These are phyloP conservation scores for Drosophila arizonae DNA, from an alignment of 1,140 invertebrate species.

Conservation along the genomic window DNA sequence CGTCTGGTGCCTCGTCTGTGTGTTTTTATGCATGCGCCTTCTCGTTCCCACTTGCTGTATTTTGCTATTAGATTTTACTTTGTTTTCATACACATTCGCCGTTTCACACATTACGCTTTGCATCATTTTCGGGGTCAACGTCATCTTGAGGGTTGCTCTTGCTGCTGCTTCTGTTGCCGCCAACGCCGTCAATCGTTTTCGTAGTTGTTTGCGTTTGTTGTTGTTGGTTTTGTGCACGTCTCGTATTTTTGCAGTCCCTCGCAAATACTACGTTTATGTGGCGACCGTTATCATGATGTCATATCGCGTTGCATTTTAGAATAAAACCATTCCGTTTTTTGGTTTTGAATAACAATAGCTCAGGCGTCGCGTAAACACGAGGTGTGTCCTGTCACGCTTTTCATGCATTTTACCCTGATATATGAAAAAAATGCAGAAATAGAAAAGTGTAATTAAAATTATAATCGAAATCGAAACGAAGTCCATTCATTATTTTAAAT, in stretches of 20 bases:
- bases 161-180: conserved; percentile 43
- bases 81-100: conserved; percentile 76
- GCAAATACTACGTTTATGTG: conserved; percentile 40
- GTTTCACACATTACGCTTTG: conserved; percentile 78
- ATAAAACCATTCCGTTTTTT: neutral
- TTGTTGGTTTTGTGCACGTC: conserved; percentile 51
- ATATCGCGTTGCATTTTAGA: conserved; percentile 13
- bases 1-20: conserved; percentile 15
- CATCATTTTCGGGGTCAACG: conserved; percentile 80
- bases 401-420: too few relatives aligned
- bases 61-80: conserved; percentile 74
- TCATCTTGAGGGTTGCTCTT: conserved; percentile 75
- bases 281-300: conserved; percentile 30
- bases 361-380: too few relatives aligned
- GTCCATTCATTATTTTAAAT: too few relatives aligned
- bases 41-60: conserved; percentile 59
- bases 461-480: too few relatives aligned
- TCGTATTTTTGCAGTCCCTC: conserved; percentile 46
- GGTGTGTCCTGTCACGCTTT: too few relatives aligned
- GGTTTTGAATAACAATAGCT: neutral
- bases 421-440: too few relatives aligned
- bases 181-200: conserved; percentile 50
- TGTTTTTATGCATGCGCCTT: conserved; percentile 7
- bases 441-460: too few relatives aligned
- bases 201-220: conserved; percentile 40